A percentile compares a stretch with the other conserved stretches of the same genome.
phyloP scores from a whole-genome alignment of 2,113 vertebrate genomes.

The Condylura cristata region DNA sequence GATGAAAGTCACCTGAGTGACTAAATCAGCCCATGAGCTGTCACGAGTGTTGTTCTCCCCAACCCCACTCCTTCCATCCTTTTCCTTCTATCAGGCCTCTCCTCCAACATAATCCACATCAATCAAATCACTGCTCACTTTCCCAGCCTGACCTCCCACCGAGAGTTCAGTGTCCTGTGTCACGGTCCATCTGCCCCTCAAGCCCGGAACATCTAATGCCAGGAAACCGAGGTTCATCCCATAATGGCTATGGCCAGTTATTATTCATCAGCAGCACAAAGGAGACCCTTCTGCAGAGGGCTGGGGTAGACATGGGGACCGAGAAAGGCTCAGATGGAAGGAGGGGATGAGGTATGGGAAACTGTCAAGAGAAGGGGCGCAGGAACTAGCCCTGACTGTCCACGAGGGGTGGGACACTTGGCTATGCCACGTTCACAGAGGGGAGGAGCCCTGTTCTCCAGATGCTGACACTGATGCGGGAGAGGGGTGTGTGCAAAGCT shows the following conservation, averaged over 20 bases:
- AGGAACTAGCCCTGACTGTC: not conserved
- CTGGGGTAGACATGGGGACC: fast-evolving
- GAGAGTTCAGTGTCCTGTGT: not conserved
- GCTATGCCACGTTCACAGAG: not conserved
- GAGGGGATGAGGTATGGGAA: not conserved
- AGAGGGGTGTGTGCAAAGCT: not conserved
- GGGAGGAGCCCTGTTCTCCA: not conserved
- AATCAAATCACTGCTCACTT: not conserved
- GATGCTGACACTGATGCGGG: not conserved
- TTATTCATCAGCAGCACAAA: not conserved
- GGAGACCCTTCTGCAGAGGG: not conserved
- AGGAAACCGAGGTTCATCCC: not conserved
- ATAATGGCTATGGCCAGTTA: not conserved
- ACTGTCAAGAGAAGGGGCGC: not conserved
- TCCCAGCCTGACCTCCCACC: not conserved
- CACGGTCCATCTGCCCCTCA: not conserved
- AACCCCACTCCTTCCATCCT: too few species aligned
- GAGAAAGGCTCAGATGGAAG: not conserved
- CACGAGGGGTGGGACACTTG: fast-evolving
- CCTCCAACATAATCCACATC: not conserved
- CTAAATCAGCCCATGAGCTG: not conserved
- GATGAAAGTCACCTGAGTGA: too few species aligned
- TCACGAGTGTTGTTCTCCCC: not conserved
- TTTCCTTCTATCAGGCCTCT: too few species aligned
- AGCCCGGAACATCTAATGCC: not conserved